Percentiles rank a stretch among this genome's conserved stretches.
Conservation (phyloP, 2,113 vertebrate species). For the Oryzias javanicus region DNA sequence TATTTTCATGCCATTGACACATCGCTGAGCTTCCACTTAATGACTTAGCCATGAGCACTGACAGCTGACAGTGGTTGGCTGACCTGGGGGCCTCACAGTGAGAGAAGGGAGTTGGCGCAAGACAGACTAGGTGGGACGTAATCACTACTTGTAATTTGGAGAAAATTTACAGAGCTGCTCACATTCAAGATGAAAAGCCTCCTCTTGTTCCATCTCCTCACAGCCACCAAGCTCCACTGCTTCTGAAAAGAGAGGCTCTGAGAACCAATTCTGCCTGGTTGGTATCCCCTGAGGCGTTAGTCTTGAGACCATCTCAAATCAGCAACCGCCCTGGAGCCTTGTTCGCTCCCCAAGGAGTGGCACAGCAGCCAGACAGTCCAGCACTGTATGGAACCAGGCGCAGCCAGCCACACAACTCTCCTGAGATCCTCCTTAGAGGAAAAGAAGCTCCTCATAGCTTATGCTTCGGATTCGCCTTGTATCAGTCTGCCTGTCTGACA, state of each 20-base stretch:
- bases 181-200: conserved; percentile 65
- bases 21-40: conserved; percentile 59
- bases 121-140: conserved; percentile 62
- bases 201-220: conserved; percentile 42
- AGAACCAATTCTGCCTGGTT: conserved; percentile 56
- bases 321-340: conserved; percentile 71
- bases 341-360: conserved; percentile 66
- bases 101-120: conserved; percentile 30
- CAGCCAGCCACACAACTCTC: conserved; percentile 66
- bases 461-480: conserved; percentile 51
- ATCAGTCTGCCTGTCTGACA: conserved; percentile 50
- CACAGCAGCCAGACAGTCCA: conserved; percentile 62
- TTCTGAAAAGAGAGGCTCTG: conserved; percentile 59
- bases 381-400: conserved; percentile 46
- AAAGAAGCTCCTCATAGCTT: conserved; percentile 64
- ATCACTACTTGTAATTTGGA: conserved; percentile 74
- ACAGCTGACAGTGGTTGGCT: conserved; percentile 58
- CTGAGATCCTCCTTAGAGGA: conserved; percentile 59
- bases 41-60: conserved; percentile 60
- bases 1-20: conserved; percentile 60
- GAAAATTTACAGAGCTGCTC: conserved; percentile 67
- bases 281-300: conserved; percentile 57
- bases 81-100: conserved; percentile 40
- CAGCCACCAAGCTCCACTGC: conserved; percentile 52
- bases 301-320: conserved; percentile 68